A percentile compares a stretch with the other conserved stretches of the same genome.
Evolutionary conservation across 2,888 invertebrate genomes (phyloP).

Genomic region (Muschampia plurimacula): DNA sequence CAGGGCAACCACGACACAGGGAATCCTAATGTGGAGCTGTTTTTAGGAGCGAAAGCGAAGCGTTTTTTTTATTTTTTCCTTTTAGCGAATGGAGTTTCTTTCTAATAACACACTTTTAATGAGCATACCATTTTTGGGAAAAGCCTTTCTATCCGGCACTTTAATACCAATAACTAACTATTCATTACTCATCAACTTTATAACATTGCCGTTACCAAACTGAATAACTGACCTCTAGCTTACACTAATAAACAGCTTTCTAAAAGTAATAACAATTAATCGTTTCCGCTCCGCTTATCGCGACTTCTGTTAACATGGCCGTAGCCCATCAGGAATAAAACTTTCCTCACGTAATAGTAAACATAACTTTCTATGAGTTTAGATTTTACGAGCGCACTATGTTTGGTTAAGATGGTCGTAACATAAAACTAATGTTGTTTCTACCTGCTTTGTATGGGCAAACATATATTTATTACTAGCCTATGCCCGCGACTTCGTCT

Average conservation of each 20-base stretch:
- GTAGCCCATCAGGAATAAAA: constrained; percentile 20
- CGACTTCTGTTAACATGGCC: neutral
- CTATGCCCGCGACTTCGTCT: no score
- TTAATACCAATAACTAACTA: no score
- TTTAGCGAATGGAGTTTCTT: no score
- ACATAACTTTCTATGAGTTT: constrained; percentile 40
- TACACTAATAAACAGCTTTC: neutral
- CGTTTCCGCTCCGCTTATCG: constrained; percentile 12
- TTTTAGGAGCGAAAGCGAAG: no score
- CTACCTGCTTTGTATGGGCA: constrained; percentile 3
- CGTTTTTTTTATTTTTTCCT: no score
- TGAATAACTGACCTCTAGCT: neutral
- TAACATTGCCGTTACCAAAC: neutral
- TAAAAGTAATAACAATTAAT: constrained; percentile 6
- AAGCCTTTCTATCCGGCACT: no score
- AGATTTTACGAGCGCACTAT: constrained; percentile 32
- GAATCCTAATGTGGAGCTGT: no score
- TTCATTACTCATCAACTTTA: no score
- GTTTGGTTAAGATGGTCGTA: constrained; percentile 6
- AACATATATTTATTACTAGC: neutral
- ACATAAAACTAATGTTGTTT: constrained; percentile 7
- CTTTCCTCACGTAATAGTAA: constrained; percentile 39
- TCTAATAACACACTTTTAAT: no score
- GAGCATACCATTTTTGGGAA: no score
- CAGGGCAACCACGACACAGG: no score